Base-by-base conservation (phyloP, 1,140 invertebrate species). In the Centruroides vittatus region DNA sequence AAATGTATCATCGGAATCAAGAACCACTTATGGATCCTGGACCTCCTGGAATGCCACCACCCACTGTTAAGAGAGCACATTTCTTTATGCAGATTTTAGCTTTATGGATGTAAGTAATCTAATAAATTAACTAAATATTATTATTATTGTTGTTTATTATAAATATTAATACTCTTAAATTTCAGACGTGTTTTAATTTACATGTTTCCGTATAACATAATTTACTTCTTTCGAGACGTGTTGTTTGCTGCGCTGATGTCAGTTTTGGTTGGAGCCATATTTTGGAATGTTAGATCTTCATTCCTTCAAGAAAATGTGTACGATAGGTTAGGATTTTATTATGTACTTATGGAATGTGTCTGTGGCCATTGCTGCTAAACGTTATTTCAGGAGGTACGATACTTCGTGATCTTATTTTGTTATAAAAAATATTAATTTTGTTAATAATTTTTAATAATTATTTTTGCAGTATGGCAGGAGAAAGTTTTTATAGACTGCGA, bases 161-260 rank as follows among this genome's bases (percentile, higher is more conserved):
- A 23, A 23, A 23, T 41, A 41, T 41, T 41, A 41, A 41, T 41
- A 6, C 8, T 8, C 41, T 41, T 8, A 8, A 41, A 41, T 58
- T 58, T 10, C 74, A 86, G 84, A 67, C 81, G 75, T 67, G 81
- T 77, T 10, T 71, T 84, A 6, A 77, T 83, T 12, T 93, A 88
- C 73, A 89, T 86, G 53, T 90, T 92, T 73, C 89, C 89, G 23
- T 85, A 82, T 67, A 88, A 86, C 11, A 71, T 93, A 56, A 81
- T 88, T 3, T 82, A 80, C 61, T 84, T 89, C 75, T 76, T 92
- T 5, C 81, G 81, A 53, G 80, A 86, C 64, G 76, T 92, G 1
- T 76, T 92, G 3, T 76, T 89, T 3, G 84, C 88, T 0, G 86
- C 84, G 0, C 78, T 84, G 60, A 76, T 93, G 63, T 93, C 89